Conservation (phyloP, 2,888 invertebrate species). For the Graphium colonna region DNA sequence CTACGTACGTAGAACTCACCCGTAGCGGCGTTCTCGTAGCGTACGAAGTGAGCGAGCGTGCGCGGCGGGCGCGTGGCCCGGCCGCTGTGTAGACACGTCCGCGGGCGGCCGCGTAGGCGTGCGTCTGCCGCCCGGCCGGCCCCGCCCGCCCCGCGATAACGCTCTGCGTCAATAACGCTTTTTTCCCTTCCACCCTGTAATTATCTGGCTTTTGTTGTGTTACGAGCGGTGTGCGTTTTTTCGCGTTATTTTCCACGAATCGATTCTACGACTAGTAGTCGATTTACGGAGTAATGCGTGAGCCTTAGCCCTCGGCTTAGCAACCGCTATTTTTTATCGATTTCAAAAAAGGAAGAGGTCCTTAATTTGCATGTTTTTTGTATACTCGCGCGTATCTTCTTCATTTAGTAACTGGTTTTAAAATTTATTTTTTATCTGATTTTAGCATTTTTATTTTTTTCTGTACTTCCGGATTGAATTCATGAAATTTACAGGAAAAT, state of each 20-base stretch:
- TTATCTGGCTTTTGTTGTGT: constrained; percentile 22
- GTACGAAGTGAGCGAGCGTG: constrained; percentile 53
- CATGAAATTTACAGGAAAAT: too few relatives aligned
- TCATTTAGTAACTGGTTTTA: too few relatives aligned
- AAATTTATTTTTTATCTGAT: too few relatives aligned
- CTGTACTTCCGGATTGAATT: too few relatives aligned
- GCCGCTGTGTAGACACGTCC: constrained; percentile 66
- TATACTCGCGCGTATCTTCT: too few relatives aligned
- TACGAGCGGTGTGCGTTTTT: constrained; percentile 5
- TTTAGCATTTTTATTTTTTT: too few relatives aligned
- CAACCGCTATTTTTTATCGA: too few relatives aligned
- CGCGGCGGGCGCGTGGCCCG: constrained; percentile 78
- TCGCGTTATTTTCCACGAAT: constrained; percentile 1
- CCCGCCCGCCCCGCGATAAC: constrained; percentile 33
- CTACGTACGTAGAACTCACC: constrained; percentile 17
- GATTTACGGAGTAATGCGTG: background rate
- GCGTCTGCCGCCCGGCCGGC: constrained; percentile 49
- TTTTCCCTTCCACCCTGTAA: constrained; percentile 22
- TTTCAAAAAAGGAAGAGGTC: too few relatives aligned
- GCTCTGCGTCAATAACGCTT: constrained; percentile 27
- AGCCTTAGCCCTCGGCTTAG: too few relatives aligned
- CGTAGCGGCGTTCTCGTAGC: constrained; percentile 25
- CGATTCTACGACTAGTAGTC: background rate
- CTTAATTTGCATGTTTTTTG: too few relatives aligned
- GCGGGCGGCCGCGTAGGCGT: constrained; percentile 68